A percentile compares a stretch with the other conserved stretches of the same genome.
Conservation (phyloP, 2,797 vertebrate genomes). For the Varecia variegata region DNA sequence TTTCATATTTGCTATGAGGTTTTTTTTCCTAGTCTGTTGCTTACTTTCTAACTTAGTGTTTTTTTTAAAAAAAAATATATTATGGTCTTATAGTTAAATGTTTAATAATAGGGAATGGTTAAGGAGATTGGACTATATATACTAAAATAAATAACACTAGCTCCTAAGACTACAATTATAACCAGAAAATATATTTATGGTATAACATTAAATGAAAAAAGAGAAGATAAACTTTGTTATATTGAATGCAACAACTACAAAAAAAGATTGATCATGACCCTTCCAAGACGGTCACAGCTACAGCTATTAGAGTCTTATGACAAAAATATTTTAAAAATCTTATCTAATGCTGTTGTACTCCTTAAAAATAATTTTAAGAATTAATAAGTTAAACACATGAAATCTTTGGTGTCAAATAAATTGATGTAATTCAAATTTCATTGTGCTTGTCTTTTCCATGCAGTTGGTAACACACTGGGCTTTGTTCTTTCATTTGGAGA, state of each 20-base stretch:
- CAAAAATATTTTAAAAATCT: slow-evolving; percentile 25
- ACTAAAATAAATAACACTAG: slow-evolving; percentile 10
- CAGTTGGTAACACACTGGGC: slow-evolving; percentile 28
- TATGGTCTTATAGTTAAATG: not conserved
- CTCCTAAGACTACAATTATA: not conserved
- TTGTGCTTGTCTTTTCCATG: slow-evolving; percentile 40
- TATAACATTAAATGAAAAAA: slow-evolving; percentile 5
- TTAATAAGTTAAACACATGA: slow-evolving; percentile 11
- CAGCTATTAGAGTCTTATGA: not conserved
- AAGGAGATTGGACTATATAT: not conserved
- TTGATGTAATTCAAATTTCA: slow-evolving; percentile 40
- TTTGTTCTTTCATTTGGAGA: slow-evolving; percentile 73
- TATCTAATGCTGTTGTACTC: slow-evolving; percentile 6
- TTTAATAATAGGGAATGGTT: not conserved
- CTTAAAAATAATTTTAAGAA: slow-evolving; percentile 11
- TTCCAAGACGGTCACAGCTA: not conserved
- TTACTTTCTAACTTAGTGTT: slow-evolving; percentile 25
- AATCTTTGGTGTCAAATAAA: not conserved
- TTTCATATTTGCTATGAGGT: not conserved
- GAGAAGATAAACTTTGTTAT: not conserved
- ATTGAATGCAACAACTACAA: not conserved
- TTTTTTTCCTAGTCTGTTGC: not conserved
- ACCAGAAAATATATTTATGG: slow-evolving; percentile 4
- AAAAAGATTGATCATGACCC: not conserved
- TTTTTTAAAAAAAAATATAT: not conserved